Percentiles rank a stretch among this genome's conserved stretches.
phyloP scores from a whole-genome alignment of 2,113 vertebrate genomes.

The Axis porcinus region DNA sequence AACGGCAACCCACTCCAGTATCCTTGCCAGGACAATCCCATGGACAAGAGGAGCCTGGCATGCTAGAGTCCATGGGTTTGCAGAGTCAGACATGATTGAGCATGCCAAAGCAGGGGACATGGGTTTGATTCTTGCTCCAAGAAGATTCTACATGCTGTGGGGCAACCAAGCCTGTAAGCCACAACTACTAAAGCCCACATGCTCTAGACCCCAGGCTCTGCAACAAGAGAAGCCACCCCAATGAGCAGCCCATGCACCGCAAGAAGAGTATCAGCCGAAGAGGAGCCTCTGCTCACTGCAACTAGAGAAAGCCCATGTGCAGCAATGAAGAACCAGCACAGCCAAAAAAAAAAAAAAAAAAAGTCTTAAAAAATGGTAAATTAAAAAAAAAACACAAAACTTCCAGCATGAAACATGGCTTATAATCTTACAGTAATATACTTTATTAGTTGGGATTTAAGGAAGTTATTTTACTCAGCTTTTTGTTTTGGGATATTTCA shows the following conservation, averaged over 20 bases:
- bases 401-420: not conserved
- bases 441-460: not conserved
- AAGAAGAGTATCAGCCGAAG: not conserved
- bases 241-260: accelerated
- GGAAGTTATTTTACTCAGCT: not conserved
- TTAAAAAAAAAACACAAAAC: not conserved
- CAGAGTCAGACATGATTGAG: not conserved
- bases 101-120: not conserved
- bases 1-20: not conserved
- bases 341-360: not conserved
- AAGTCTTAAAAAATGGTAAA: not conserved
- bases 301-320: not conserved
- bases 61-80: not conserved
- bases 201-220: not conserved
- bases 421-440: not conserved
- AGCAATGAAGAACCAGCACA: not conserved
- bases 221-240: not conserved
- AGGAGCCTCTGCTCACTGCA: not conserved
- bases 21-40: not conserved
- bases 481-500: not conserved
- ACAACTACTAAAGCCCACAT: not conserved
- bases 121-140: not conserved
- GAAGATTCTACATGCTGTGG: not conserved
- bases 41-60: not conserved
- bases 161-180: not conserved